A percentile compares a stretch with the other conserved stretches of the same genome.
Evolutionary conservation across 2,888 invertebrate genomes (phyloP).

Genomic region (Polylopha cassiicola): DNA sequence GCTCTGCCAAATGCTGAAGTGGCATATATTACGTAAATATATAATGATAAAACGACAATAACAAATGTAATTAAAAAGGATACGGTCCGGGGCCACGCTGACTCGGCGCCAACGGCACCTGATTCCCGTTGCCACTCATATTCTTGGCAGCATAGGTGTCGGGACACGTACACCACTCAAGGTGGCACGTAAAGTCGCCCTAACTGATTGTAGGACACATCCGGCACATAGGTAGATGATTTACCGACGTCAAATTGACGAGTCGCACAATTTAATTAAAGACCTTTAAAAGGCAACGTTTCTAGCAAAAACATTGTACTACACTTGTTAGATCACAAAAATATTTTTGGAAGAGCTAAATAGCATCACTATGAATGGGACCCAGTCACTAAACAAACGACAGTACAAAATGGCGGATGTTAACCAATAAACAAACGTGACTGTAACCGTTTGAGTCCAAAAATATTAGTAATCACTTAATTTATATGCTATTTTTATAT

Average conservation of each 20-base stretch:
- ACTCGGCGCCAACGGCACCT: slow-evolving; percentile 79
- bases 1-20: slow-evolving; percentile 59
- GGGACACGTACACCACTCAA: slow-evolving; percentile 78
- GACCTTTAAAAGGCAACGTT: slow-evolving; percentile 59
- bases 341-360: slow-evolving; percentile 57
- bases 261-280: slow-evolving; percentile 64
- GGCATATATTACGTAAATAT: slow-evolving; percentile 74
- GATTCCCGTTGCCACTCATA: slow-evolving; percentile 82
- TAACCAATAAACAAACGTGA: slow-evolving; percentile 77
- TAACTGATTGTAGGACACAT: slow-evolving; percentile 76
- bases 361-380: slow-evolving; percentile 64
- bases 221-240: slow-evolving; percentile 70
- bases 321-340: slow-evolving; percentile 60
- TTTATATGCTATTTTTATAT: slow-evolving; percentile 39
- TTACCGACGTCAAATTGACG: slow-evolving; percentile 68
- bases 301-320: slow-evolving; percentile 71
- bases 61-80: slow-evolving; percentile 65
- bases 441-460: slow-evolving; percentile 56
- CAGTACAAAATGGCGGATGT: slow-evolving; percentile 77
- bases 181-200: slow-evolving; percentile 78
- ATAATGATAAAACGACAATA: slow-evolving; percentile 45
- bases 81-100: slow-evolving; percentile 78
- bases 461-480: slow-evolving; percentile 43
- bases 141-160: slow-evolving; percentile 78
- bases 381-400: slow-evolving; percentile 76